A percentile compares a stretch with the other conserved stretches of the same genome.
Evolutionary conservation across 2,797 vertebrate species (phyloP).

Genomic region (Otus scops): DNA sequence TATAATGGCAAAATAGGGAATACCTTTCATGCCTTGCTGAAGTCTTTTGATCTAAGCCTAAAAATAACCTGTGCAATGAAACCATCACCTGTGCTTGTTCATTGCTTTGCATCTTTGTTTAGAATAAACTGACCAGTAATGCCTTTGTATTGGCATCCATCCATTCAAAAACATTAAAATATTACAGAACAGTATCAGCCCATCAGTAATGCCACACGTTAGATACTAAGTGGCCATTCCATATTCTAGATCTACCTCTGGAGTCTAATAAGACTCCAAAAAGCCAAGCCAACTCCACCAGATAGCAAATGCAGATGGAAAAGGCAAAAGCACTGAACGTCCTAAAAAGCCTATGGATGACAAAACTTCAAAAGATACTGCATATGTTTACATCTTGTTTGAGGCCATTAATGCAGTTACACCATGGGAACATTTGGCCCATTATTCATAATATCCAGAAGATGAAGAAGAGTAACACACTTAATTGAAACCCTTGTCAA

Average conservation of each 20-base stretch:
- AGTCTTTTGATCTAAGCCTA: background rate
- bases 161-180: background rate
- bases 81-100: background rate
- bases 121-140: background rate
- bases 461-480: constrained; percentile 39
- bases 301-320: background rate
- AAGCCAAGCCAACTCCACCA: background rate
- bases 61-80: background rate
- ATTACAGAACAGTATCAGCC: background rate
- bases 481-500: constrained; percentile 64
- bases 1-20: background rate
- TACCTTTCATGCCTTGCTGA: background rate
- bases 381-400: background rate
- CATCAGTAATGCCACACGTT: background rate
- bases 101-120: background rate
- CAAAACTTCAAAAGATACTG: background rate
- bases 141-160: background rate
- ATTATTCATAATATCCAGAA: constrained; percentile 23
- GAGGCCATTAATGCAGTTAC: constrained; percentile 24
- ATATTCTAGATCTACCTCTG: background rate
- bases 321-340: background rate
- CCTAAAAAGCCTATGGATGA: background rate
- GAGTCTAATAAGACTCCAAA: background rate
- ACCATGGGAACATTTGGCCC: background rate
- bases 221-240: background rate